Base-by-base conservation (phyloP, 2,113 vertebrate genomes). In the Atherinomorus stipes region DNA sequence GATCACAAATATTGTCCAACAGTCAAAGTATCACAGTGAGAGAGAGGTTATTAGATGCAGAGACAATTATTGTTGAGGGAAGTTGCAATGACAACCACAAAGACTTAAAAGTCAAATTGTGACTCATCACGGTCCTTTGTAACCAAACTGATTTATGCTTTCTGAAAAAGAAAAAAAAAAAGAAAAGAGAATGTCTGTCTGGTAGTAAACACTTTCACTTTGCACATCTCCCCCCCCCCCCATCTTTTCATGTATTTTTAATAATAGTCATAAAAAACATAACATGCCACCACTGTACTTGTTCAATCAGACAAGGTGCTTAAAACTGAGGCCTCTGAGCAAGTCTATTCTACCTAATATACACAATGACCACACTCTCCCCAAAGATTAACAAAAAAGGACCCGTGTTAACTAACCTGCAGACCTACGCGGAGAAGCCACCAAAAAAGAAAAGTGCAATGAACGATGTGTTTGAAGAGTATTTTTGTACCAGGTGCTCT, bases 11-110 rank as follows among this genome's bases (percentile, higher is more conserved):
- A 76, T 73, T 71, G 80, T 80, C 63, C 60, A 83, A 65, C 40
- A 74, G 71, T 74, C 78, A 26, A 78, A 69, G 78, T 21, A 22
- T 66, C 49, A 45, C 50, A n/a, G 42, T 31, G 62, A 61, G 34
- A 44, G 71, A 49, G 67, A 71, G 60, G 64, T 74, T 76, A 62
- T 76, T 63, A 63, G 75, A 82, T 21, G 77, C 87, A 87, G 79
- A 84, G 86, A 80, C 81, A 81, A 85, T 85, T 85, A 26, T 65
- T 37, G 15, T 63, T 72, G 74, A 64, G 87, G 86, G 78, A 85
- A 84, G 88, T 72, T 89, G 89, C 91, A 90, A 92, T 87, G 86
- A 84, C 78, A 78, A 84, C 82, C 83, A 86, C 76, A 76, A 84
- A 83, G 73, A 87, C 80, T 78, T 82, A 67, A 74, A 87, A 84